These are phyloP conservation scores for Priocnemis perturbator DNA, from an alignment of 2,888 invertebrate genomes.

Conservation along the genomic window DNA sequence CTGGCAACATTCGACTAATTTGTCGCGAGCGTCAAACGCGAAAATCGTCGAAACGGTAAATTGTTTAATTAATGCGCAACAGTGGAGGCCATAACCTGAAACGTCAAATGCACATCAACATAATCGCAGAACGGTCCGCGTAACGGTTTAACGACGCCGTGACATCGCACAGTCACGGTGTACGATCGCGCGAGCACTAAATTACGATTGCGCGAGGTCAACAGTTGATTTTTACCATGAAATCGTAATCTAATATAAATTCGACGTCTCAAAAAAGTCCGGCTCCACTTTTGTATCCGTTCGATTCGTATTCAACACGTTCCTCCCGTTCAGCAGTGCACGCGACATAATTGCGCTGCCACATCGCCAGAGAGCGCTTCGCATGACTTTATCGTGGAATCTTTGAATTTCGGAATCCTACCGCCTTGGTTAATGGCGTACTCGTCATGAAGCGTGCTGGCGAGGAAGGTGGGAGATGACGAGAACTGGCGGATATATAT, in stretches of 20 bases:
- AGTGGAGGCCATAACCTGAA: slow-evolving; percentile 57
- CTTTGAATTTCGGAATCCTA: too few species aligned
- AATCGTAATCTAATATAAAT: slow-evolving; percentile 40
- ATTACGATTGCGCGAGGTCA: neutral
- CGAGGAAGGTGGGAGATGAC: too few species aligned
- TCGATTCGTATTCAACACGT: slow-evolving; percentile 40
- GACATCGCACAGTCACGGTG: slow-evolving; percentile 3
- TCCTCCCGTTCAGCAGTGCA: slow-evolving; percentile 38
- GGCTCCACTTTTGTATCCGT: slow-evolving; percentile 43
- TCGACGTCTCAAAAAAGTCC: slow-evolving; percentile 54
- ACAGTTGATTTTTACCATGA: slow-evolving; percentile 44
- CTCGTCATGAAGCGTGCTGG: too few species aligned
- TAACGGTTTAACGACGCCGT: slow-evolving; percentile 12
- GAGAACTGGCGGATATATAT: too few species aligned
- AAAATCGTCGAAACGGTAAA: slow-evolving; percentile 3
- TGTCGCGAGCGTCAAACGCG: neutral
- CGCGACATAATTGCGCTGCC: slow-evolving; percentile 7
- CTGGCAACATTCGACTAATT: too few species aligned
- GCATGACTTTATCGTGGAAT: neutral
- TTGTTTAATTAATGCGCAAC: slow-evolving; percentile 45
- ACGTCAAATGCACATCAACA: slow-evolving; percentile 42
- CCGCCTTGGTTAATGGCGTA: too few species aligned
- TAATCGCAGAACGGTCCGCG: slow-evolving; percentile 18
- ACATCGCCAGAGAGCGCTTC: slow-evolving; percentile 35
- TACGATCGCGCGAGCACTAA: neutral